Conservation (phyloP, 2,888 invertebrate genomes). For the Isoperla grammatica region DNA sequence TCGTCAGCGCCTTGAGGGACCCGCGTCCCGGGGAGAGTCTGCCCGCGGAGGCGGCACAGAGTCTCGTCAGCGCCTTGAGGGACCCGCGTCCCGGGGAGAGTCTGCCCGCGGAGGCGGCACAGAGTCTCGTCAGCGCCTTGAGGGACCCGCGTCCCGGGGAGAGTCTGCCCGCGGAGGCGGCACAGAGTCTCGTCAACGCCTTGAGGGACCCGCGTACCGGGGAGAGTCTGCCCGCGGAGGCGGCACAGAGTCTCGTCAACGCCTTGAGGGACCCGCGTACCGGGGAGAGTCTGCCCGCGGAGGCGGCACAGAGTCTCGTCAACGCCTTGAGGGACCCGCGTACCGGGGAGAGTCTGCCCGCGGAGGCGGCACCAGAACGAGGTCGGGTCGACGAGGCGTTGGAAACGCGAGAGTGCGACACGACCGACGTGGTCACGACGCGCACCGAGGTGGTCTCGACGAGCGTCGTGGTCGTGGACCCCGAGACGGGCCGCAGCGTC, state of each 20-base stretch:
- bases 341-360: constrained; percentile 71
- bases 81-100: constrained; percentile 79
- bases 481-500: constrained; percentile 48
- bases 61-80: constrained; percentile 48
- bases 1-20: constrained; percentile 64
- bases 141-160: constrained; percentile 74
- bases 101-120: constrained; percentile 74
- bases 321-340: constrained; percentile 63
- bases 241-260: constrained; percentile 62
- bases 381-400: constrained; percentile 56
- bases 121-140: constrained; percentile 51
- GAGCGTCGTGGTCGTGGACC: constrained; percentile 39
- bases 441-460: constrained; percentile 34
- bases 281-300: constrained; percentile 69
- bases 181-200: constrained; percentile 63
- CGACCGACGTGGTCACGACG: constrained; percentile 31
- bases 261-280: too few relatives aligned
- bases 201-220: too few relatives aligned
- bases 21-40: constrained; percentile 75
- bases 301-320: constrained; percentile 60
- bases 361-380: constrained; percentile 73
- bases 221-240: constrained; percentile 69
- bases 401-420: constrained; percentile 23
- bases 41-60: constrained; percentile 74
- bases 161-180: constrained; percentile 72